A percentile compares a stretch with the other conserved stretches of the same genome.
phyloP scores from a whole-genome alignment of 1,140 invertebrate species.

The Drosophila suzukii region DNA sequence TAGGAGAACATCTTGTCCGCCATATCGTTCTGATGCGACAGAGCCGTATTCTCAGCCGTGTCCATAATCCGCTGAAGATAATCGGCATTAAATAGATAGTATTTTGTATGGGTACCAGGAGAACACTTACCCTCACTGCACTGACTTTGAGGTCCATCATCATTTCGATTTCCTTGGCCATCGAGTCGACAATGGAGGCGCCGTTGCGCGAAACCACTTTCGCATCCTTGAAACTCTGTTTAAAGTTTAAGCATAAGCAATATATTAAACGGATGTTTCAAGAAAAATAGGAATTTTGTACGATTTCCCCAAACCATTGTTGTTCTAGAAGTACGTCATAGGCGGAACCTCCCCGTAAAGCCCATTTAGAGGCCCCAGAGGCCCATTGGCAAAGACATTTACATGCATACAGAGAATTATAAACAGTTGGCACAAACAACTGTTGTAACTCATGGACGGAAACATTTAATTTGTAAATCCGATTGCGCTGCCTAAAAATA shows the following conservation, averaged over 20 bases:
- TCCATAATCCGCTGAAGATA: conserved; percentile 90
- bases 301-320: conserved; percentile 2
- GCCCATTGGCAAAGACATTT: conserved; percentile 28
- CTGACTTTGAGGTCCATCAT: conserved; percentile 94
- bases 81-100: not conserved
- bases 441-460: conserved; percentile 11
- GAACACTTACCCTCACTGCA: conserved; percentile 88
- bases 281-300: not conserved
- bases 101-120: not conserved
- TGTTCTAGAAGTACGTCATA: conserved; percentile 1
- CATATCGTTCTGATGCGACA: conserved; percentile 86
- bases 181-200: conserved; percentile 89
- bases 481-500: conserved; percentile 65
- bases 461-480: conserved; percentile 53
- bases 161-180: conserved; percentile 90
- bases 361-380: conserved; percentile 29
- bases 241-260: conserved; percentile 44
- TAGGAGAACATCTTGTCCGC: conserved; percentile 88
- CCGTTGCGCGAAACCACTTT: conserved; percentile 89
- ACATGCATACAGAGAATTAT: conserved; percentile 17
- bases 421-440: conserved; percentile 36
- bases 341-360: conserved; percentile 13
- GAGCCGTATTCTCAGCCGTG: conserved; percentile 90
- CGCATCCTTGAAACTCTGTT: conserved; percentile 90
- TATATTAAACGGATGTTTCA: not conserved